These are phyloP conservation scores for Threskiornis aethiopicus DNA, from an alignment of 2,797 vertebrate species.

Conservation along the genomic window DNA sequence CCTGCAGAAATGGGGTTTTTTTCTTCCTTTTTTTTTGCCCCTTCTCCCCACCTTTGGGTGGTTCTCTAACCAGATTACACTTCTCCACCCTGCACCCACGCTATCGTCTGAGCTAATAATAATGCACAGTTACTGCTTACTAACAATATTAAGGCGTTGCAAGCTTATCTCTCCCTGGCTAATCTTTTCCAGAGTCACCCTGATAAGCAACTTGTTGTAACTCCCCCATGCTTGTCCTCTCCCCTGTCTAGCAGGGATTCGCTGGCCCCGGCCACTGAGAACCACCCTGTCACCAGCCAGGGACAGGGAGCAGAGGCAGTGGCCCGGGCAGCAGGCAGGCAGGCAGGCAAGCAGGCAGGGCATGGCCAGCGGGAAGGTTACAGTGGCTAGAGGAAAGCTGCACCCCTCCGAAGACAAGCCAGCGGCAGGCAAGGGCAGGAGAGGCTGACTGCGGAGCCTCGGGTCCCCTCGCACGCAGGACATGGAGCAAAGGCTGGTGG, in stretches of 20 bases:
- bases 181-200: slow-evolving; percentile 61
- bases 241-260: background rate
- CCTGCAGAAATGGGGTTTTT: background rate
- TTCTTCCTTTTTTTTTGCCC: background rate
- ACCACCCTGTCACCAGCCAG: background rate
- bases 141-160: slow-evolving; percentile 22
- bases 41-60: background rate
- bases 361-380: background rate
- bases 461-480: background rate
- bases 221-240: background rate
- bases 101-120: slow-evolving; percentile 65
- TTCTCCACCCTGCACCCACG: background rate
- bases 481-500: background rate
- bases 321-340: background rate
- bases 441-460: background rate
- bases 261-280: background rate
- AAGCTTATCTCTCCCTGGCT: slow-evolving; percentile 58
- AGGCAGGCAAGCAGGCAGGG: background rate
- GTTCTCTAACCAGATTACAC: background rate
- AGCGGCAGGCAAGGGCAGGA: background rate
- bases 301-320: background rate
- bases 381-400: background rate
- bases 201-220: slow-evolving; percentile 35
- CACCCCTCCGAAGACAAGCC: background rate
- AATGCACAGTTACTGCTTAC: slow-evolving; percentile 50